phyloP scores from a whole-genome alignment of 2,113 vertebrate species.

The Mohoua ochrocephala region DNA sequence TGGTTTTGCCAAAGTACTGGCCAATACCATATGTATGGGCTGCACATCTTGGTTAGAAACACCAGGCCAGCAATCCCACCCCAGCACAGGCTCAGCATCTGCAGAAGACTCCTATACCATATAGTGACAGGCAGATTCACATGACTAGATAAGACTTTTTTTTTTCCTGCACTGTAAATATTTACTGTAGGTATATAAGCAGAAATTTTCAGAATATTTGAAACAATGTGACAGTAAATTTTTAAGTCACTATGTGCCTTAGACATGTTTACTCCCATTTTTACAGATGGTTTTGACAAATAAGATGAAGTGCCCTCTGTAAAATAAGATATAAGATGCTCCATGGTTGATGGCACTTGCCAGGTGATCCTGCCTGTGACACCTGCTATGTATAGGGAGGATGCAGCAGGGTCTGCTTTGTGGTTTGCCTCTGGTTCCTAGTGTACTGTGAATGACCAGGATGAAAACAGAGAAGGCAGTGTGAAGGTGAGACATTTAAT shows the following conservation, averaged over 20 bases:
- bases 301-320: neutral
- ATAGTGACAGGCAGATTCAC: neutral
- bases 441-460: neutral
- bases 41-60: neutral
- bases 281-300: neutral
- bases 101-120: neutral
- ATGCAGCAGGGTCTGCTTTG: neutral
- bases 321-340: neutral
- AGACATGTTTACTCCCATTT: neutral
- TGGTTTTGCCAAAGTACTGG: neutral
- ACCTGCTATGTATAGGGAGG: neutral
- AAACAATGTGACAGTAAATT: neutral
- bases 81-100: neutral
- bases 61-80: neutral
- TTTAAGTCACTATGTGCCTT: neutral
- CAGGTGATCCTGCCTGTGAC: neutral
- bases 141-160: neutral
- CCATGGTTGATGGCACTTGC: neutral
- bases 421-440: neutral
- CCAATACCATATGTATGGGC: neutral
- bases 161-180: neutral
- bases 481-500: neutral
- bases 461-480: neutral
- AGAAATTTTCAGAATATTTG: neutral
- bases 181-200: neutral